A percentile compares a stretch with the other conserved stretches of the same genome.
phyloP scores from a whole-genome alignment of 2,797 vertebrate genomes.

The Pteropus rufus region DNA sequence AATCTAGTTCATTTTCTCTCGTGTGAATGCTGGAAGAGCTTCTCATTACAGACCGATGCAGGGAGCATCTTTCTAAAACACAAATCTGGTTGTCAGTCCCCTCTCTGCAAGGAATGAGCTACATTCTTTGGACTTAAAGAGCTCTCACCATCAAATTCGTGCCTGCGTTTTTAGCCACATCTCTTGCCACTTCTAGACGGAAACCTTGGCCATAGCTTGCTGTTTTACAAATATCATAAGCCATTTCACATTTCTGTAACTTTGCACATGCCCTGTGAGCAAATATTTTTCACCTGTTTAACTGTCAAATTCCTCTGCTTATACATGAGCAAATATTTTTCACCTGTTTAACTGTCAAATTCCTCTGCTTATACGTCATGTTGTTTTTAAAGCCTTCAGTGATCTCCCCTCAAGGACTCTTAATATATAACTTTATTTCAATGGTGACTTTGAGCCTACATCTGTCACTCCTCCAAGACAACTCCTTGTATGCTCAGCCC shows the following conservation, averaged over 20 bases:
- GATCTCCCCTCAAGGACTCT: neutral
- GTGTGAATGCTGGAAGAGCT: neutral
- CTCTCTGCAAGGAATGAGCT: neutral
- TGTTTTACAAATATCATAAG: neutral
- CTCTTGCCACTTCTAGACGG: neutral
- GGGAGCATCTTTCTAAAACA: neutral
- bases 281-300: conserved; percentile 14
- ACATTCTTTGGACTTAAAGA: neutral
- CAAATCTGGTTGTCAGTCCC: neutral
- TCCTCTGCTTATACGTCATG: neutral
- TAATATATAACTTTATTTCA: neutral
- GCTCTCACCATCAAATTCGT: neutral
- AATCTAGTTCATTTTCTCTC: neutral
- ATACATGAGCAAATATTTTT: neutral
- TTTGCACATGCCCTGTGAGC: neutral
- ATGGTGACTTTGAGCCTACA: neutral
- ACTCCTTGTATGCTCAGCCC: neutral
- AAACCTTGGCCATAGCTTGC: neutral
- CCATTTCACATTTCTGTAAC: neutral
- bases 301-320: neutral
- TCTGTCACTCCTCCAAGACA: neutral
- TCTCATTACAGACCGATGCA: neutral
- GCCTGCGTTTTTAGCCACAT: neutral
- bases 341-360: neutral
- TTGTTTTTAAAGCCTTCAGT: neutral